Percentiles rank a stretch among this genome's conserved stretches.
Evolutionary conservation across 2,113 vertebrate species (phyloP).

Genomic region (Alces alces): DNA sequence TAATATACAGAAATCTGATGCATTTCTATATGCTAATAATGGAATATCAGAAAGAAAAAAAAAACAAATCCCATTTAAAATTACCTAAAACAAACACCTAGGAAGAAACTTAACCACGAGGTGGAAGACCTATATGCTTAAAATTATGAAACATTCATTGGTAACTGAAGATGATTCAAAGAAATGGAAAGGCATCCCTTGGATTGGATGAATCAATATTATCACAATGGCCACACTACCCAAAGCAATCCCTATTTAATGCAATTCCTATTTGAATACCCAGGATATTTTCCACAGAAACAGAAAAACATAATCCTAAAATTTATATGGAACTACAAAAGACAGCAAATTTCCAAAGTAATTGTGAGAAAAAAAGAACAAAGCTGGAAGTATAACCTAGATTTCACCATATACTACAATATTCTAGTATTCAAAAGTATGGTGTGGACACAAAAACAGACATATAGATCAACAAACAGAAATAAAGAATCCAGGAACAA

Average conservation of each 20-base stretch:
- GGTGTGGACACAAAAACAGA: neutral
- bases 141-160: neutral
- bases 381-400: neutral
- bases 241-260: neutral
- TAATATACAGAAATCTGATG: neutral
- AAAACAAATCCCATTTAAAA: neutral
- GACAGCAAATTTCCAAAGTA: neutral
- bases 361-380: neutral
- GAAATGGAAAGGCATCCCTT: neutral
- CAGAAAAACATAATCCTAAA: neutral
- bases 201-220: neutral
- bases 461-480: neutral
- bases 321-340: neutral
- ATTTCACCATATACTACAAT: neutral
- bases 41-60: neutral
- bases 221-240: neutral
- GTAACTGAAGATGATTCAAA: neutral
- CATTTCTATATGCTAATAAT: neutral
- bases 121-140: neutral
- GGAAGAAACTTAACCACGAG: neutral
- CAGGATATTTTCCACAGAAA: neutral
- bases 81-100: neutral
- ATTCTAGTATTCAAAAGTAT: neutral
- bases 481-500: neutral
- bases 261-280: neutral